A percentile compares a stretch with the other conserved stretches of the same genome.
phyloP scores from a whole-genome alignment of 1,140 invertebrate genomes.

The Ylistrum balloti region DNA sequence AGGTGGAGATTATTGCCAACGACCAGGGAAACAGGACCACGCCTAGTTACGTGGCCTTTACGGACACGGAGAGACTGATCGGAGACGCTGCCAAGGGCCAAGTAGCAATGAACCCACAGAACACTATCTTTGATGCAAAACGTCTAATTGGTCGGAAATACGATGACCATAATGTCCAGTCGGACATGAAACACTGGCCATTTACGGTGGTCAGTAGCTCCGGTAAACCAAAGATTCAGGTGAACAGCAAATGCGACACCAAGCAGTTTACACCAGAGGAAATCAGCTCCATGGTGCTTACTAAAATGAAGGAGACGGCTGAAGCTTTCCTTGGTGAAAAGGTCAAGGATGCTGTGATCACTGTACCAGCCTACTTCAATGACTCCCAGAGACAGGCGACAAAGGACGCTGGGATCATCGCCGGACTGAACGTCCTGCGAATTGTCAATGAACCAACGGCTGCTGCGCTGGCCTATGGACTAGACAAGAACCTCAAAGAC shows the following conservation, averaged over 20 bases:
- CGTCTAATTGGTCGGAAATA: conserved; percentile 96
- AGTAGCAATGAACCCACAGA: conserved; percentile 93
- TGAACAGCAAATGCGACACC: conserved; percentile 92
- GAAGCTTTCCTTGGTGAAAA: conserved; percentile 93
- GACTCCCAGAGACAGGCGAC: conserved; percentile 81
- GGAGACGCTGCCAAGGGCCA: conserved; percentile 89
- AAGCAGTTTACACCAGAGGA: conserved; percentile 96
- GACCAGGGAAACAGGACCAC: conserved; percentile 94
- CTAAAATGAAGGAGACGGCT: conserved; percentile 94
- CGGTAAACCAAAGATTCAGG: conserved; percentile 88
- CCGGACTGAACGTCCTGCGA: conserved; percentile 84
- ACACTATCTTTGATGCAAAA: conserved; percentile 93
- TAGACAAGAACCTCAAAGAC: conserved; percentile 84
- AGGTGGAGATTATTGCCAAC: conserved; percentile 96
- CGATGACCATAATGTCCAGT: conserved; percentile 93
- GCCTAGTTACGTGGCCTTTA: conserved; percentile 94
- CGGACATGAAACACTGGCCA: conserved; percentile 96
- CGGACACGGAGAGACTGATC: conserved; percentile 92
- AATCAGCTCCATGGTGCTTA: conserved; percentile 93
- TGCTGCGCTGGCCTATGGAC: conserved; percentile 83
- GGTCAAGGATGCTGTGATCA: conserved; percentile 81
- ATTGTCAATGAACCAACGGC: conserved; percentile 84
- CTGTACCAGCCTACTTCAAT: conserved; percentile 83
- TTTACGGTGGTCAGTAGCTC: conserved; percentile 84
- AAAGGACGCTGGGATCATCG: conserved; percentile 82